These are phyloP conservation scores for Isichthys henryi DNA, from an alignment of 2,113 vertebrate species.

Conservation along the genomic window DNA sequence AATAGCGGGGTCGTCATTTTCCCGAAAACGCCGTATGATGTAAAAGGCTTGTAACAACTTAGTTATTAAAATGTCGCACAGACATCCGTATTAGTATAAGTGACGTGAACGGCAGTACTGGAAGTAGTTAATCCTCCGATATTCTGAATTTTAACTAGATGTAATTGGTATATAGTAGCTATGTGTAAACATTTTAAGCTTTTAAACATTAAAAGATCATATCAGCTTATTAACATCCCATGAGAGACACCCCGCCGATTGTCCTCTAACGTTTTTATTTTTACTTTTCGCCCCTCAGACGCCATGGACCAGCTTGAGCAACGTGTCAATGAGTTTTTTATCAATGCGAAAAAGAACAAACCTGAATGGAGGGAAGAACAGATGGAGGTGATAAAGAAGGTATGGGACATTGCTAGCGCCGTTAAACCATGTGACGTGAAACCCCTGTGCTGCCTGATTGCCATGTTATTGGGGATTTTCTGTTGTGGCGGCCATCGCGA, in stretches of 20 bases:
- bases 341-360: conserved; percentile 98
- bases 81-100: neutral
- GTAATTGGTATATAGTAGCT: neutral
- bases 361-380: conserved; percentile 98
- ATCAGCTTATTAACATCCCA: neutral
- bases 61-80: neutral
- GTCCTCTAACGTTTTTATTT: neutral
- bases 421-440: neutral
- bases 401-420: conserved; percentile 41
- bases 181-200: neutral
- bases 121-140: neutral
- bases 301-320: conserved; percentile 98
- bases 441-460: neutral
- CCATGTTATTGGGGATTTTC: neutral
- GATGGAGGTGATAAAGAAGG: conserved; percentile 98
- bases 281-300: conserved; percentile 63
- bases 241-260: neutral
- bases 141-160: neutral
- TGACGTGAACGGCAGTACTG: neutral
- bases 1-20: neutral
- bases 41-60: neutral
- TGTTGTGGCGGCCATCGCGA: neutral
- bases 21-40: neutral
- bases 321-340: conserved; percentile 94
- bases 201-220: neutral